Evolutionary conservation across 2,888 invertebrate genomes (phyloP), one percentile per base, ranked within the genome.

Genomic region (Agonopterix heracliana): DNA sequence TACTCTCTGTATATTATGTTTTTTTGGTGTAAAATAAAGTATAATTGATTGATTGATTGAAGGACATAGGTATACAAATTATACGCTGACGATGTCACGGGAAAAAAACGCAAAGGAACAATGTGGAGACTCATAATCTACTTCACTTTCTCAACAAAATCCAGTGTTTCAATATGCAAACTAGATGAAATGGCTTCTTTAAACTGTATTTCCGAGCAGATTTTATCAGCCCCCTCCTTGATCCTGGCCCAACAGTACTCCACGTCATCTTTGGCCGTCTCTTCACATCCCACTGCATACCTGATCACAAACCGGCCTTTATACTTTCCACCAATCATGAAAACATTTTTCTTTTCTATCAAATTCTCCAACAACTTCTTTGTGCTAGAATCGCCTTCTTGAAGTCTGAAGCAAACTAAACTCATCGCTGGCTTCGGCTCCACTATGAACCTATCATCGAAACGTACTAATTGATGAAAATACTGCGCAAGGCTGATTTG

Each of bases 341-440:
- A 97, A 49, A 98, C 91, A 56, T 93, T 91, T 63, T 93, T 95
- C 49, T 94, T 91, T 38, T 91, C 91, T 55, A 92, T 94, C 44
- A 98, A 85, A 49, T 90, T 91, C 49, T 94, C 93, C 44, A 96
- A 71, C 34, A 98, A 78, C 43, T 89, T 78, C 63, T 93, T 93
- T 0, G 95, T 96, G 4, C 91, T 64, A 41, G 81, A 83, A 72
- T 96, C 92, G 0, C 92, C 91, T 0, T 92, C 94, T 84, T 93
- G 94, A 35, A 97, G 78, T 64, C 96, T 90, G 76, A 99, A 98
- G 71, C 98, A 98, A 5, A 98, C 96, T 14, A 98, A 85, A 0
- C 96, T 96, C 89, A 98, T 89, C 0, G 90, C 87, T 1, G 92
- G 92, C 53, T 94, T 92, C 0, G 91, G 91, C 47, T 93, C 90